These are phyloP conservation scores for Parnassius glacialis DNA, from an alignment of 2,888 invertebrate genomes.

Conservation along the genomic window DNA sequence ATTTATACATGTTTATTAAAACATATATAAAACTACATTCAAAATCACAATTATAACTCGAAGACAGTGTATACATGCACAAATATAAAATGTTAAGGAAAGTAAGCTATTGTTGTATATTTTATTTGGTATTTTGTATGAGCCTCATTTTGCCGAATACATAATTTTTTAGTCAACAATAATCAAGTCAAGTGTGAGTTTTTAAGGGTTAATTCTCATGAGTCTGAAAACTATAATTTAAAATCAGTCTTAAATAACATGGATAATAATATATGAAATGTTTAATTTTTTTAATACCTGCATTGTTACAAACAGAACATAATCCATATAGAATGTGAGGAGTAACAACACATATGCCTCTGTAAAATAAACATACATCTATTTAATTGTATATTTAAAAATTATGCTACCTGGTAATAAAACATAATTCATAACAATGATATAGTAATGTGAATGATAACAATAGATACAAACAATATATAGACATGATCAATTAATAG, in stretches of 20 bases:
- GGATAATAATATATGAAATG: too few species aligned
- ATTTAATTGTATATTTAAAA: too few species aligned
- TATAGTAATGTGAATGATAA: constrained; percentile 9
- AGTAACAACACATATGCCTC: too few species aligned
- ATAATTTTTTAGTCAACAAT: neutral
- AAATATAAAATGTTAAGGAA: constrained; percentile 50
- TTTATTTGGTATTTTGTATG: constrained; percentile 29
- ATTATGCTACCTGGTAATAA: too few species aligned
- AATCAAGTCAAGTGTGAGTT: neutral
- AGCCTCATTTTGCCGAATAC: constrained; percentile 20
- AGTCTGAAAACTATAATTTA: too few species aligned
- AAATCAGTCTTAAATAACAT: too few species aligned
- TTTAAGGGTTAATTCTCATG: neutral
- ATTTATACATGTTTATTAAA: constrained; percentile 49
- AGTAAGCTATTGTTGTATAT: constrained; percentile 45
- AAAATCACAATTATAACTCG: constrained; percentile 59
- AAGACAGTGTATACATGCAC: constrained; percentile 70
- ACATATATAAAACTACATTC: constrained; percentile 52
- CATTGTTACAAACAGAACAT: too few species aligned
- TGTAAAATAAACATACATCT: too few species aligned
- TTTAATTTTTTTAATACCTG: too few species aligned
- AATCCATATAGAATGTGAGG: too few species aligned
- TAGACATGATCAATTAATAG: constrained; percentile 1
- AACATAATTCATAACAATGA: constrained; percentile 6
- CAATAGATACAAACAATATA: constrained; percentile 9